Evolutionary conservation across 1,140 invertebrate genomes (phyloP).

Genomic region (Cydia splendana): DNA sequence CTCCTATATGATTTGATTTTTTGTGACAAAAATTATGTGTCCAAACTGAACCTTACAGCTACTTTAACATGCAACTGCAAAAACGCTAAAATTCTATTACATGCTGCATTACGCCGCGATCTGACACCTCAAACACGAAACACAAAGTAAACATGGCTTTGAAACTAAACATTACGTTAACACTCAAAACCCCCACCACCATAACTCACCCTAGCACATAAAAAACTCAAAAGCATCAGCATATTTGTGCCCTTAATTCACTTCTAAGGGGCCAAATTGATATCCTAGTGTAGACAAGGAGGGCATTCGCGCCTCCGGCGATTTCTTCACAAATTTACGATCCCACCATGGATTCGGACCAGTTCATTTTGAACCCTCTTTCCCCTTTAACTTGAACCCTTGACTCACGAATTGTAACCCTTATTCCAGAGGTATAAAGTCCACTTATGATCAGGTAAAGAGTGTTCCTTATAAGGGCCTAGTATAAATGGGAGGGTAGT

Average conservation of each 20-base stretch:
- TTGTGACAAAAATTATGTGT: too few species aligned
- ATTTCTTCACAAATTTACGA: slow-evolving; percentile 30
- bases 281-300: slow-evolving; percentile 28
- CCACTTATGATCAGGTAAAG: neutral
- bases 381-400: neutral
- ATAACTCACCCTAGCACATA: slow-evolving; percentile 9
- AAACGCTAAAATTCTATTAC: too few species aligned
- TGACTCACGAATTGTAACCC: neutral
- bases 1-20: too few species aligned
- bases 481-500: neutral
- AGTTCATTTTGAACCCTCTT: neutral
- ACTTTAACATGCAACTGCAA: too few species aligned
- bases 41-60: too few species aligned
- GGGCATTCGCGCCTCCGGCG: slow-evolving; percentile 7
- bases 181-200: neutral
- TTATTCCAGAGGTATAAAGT: neutral
- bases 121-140: neutral
- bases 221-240: slow-evolving; percentile 24
- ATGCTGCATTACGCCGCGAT: too few species aligned
- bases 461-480: neutral
- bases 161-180: neutral
- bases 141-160: too few species aligned
- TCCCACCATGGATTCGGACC: neutral
- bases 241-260: slow-evolving; percentile 29
- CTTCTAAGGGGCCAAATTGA: slow-evolving; percentile 29